Conservation (phyloP, 1,140 invertebrate genomes). For the Heliothis virescens region DNA sequence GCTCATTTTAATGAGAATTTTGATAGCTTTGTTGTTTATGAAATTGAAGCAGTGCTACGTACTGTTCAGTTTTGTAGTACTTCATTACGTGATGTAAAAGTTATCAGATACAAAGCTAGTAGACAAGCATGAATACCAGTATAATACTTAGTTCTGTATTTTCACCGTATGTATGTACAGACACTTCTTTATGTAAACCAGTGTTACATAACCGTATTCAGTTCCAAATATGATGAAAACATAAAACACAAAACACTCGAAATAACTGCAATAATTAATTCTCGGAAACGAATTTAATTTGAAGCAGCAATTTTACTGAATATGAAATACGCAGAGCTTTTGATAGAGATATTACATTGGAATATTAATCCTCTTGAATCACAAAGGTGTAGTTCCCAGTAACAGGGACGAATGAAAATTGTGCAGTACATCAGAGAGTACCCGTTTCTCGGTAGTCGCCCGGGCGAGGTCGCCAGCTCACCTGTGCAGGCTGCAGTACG, state of each 20-base stretch:
- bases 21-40: not conserved
- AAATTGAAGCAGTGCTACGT: too few relatives aligned
- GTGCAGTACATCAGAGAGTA: not conserved
- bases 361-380: conserved; percentile 12
- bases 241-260: not conserved
- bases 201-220: not conserved
- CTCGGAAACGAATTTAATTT: conserved; percentile 10
- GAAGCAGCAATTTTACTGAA: conserved; percentile 4
- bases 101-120: too few relatives aligned
- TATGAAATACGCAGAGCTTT: conserved; percentile 10
- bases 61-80: too few relatives aligned
- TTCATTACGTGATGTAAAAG: too few relatives aligned
- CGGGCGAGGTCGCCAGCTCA: conserved; percentile 9
- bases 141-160: too few relatives aligned
- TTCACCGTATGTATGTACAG: too few relatives aligned
- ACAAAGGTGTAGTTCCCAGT: conserved; percentile 14
- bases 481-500: not conserved
- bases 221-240: not conserved
- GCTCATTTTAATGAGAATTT: not conserved
- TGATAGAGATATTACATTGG: conserved; percentile 16
- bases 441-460: not conserved
- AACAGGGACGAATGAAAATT: conserved; percentile 10
- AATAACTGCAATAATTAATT: conserved; percentile 15
- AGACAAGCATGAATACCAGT: too few relatives aligned
- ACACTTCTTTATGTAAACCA: too few relatives aligned